Evolutionary conservation across 2,888 invertebrate species (phyloP), one percentile per base, ranked within the genome.

Genomic region (Bedellia somnulentella): DNA sequence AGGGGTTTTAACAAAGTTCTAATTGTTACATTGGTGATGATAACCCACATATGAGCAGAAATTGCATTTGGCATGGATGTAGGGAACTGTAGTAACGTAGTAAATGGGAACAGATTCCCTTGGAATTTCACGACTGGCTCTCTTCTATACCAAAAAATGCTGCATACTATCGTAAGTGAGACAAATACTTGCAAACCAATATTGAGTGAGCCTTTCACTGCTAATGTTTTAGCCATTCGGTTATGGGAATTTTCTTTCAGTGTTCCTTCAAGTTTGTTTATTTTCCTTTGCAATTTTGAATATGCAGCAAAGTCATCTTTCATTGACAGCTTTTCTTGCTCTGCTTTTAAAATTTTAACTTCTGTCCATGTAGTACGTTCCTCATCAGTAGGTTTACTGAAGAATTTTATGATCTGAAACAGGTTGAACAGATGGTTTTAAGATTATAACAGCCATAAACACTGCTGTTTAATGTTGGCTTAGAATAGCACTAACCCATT

Each of bases 301-400:
- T 78, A 79, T 18, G 77, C 71, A 4, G 80, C 80, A 55, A 82
- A 82, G 39, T 80, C 71, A 38, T 81, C 80, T 35, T 79, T 79
- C 61, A 81, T 79, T 5, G 76, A 78, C 34, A 80, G 51, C 5
- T 45, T 38, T 31, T 63, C 60, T 42, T 81, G 81, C 39, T 78
- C 64, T 2, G 45, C 43, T 46, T 71, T 77, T 3, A 80, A 51
- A 39, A 55, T 51, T 18, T 52, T 27, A 22, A 78, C 57, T 45
- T 78, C 58, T 4, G 46, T 41, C 46, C 68, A 57, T 13, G 77
- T 38, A 15, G 47, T 47, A 27, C 57, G 56, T 45, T 81, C 79
- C 43, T 61, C 52, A 17, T 52, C 49, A 1, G 77, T 63, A 17
- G 71, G 66, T 43, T 63, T 59, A 25, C 58, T 57, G 34, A 76